A percentile compares a stretch with the other conserved stretches of the same genome.
phyloP scores from a whole-genome alignment of 2,113 vertebrate species.

The Corydoras maculifer region DNA sequence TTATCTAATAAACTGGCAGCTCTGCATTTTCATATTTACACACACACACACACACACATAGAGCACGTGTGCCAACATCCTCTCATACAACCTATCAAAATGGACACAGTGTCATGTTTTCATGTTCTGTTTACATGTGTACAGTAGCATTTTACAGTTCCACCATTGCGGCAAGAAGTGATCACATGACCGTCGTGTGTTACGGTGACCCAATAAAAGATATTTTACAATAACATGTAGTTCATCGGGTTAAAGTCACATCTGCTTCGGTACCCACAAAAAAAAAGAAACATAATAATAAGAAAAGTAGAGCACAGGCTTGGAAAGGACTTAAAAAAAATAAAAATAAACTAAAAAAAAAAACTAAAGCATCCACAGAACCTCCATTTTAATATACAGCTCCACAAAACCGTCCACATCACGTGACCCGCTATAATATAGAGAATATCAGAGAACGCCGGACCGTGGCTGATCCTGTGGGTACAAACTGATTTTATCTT shows the following conservation, averaged over 20 bases:
- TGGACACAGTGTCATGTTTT: background rate
- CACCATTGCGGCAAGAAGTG: slow-evolving; percentile 12
- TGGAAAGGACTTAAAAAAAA: slow-evolving; percentile 3
- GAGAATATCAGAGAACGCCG: background rate
- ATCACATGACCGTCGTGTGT: slow-evolving; percentile 25
- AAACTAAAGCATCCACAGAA: slow-evolving; percentile 34
- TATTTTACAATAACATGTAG: background rate
- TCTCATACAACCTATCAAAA: too few relatives aligned
- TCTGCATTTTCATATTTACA: background rate
- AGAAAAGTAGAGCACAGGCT: background rate
- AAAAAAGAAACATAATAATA: background rate
- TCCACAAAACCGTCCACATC: slow-evolving; percentile 29
- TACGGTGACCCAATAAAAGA: slow-evolving; percentile 30
- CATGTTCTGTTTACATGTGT: slow-evolving; percentile 23
- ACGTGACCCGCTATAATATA: slow-evolving; percentile 34
- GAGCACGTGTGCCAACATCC: too few relatives aligned
- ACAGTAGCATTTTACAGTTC: slow-evolving; percentile 38
- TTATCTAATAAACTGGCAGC: background rate
- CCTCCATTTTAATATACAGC: slow-evolving; percentile 32
- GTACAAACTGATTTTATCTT: too few relatives aligned
- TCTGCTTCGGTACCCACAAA: background rate
- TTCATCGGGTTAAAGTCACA: background rate
- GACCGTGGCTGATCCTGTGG: too few relatives aligned
- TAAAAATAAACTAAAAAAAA: slow-evolving; percentile 10
- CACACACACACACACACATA: background rate